Base-by-base conservation (phyloP, 2,113 vertebrate species). In the Antechinus stuartii region DNA sequence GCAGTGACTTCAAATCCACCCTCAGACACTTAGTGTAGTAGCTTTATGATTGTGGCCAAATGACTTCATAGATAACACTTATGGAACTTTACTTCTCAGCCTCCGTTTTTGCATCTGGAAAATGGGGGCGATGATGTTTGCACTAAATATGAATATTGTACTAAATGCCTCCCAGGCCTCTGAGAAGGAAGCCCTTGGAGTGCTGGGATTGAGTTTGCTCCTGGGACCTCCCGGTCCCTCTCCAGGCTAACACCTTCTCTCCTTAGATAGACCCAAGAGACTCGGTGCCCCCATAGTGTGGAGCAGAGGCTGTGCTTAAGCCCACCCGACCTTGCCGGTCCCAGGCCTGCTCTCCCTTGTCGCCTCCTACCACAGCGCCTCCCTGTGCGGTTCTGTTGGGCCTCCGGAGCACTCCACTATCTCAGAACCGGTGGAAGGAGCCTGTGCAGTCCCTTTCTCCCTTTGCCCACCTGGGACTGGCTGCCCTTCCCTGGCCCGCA, bases 341-440 rank as follows among this genome's bases (percentile, higher is more conserved):
- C 2, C 2, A 22, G 35, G 35, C 27, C 30, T 35, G 30, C 2
- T 57, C 56, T 35, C 57, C 35, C 10, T 68, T 14, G 57, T 2
- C 56, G 2, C 26, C 56, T 26, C 25, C 23, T 25, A 30, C 26
- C 26, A 30, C 57, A 61, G 5, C 16, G 4, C 57, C 61, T 68
- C 35, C n/a, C 35, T 42, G 68, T 22, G 35, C 14, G 19, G 11
- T 35, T 30, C 3, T 1, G 27, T 68, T 35, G 5, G 61, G 35
- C 57, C 57, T 35, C 35, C 1, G 3, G 2, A 35, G 27, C 57
- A 11, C 30, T n/a, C 30, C n/a, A 35, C 68, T 22, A 35, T 19
- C n/a, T 76, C 16, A 22, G 35, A 5, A n/a, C 35, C 35, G 91
- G 68, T 92, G 95, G 93, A 94, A 93, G 91, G 61, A 93, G n/a